Evolutionary conservation across 2,888 invertebrate genomes (phyloP).

Genomic region (Sisyra nigra): DNA sequence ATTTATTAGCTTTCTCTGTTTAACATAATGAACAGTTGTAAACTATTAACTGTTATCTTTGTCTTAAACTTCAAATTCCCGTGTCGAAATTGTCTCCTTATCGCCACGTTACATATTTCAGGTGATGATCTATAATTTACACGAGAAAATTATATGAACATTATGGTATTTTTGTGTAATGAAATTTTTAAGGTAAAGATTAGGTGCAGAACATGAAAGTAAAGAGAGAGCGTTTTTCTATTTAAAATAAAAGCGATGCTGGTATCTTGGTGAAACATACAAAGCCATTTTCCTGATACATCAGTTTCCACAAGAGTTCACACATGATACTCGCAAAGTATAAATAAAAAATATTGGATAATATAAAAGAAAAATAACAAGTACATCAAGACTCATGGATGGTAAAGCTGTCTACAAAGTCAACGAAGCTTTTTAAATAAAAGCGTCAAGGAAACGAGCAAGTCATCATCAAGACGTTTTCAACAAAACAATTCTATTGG

Average conservation of each 20-base stretch:
- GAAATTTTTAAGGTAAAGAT: too few relatives aligned
- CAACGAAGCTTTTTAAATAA: neutral
- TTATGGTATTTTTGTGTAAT: too few relatives aligned
- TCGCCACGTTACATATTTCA: too few relatives aligned
- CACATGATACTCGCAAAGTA: conserved; percentile 1
- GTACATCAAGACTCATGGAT: neutral
- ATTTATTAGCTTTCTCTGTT: too few relatives aligned
- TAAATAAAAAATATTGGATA: neutral
- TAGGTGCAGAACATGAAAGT: neutral
- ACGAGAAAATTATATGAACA: too few relatives aligned
- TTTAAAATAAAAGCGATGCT: neutral
- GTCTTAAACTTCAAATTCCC: too few relatives aligned
- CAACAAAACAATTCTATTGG: conserved; percentile 2
- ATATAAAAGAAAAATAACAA: neutral
- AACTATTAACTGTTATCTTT: too few relatives aligned
- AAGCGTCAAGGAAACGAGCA: conserved; percentile 2
- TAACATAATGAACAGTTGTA: too few relatives aligned
- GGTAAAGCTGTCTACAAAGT: neutral
- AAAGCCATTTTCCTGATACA: conserved; percentile 1
- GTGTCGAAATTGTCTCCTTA: too few relatives aligned
- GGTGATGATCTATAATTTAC: too few relatives aligned
- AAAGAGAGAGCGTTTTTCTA: neutral
- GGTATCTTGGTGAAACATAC: conserved; percentile 1
- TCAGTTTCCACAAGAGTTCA: conserved; percentile 1
- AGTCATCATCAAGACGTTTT: conserved; percentile 3